These are phyloP conservation scores for Mercenaria mercenaria DNA, from an alignment of 1,140 invertebrate species.

Conservation along the genomic window DNA sequence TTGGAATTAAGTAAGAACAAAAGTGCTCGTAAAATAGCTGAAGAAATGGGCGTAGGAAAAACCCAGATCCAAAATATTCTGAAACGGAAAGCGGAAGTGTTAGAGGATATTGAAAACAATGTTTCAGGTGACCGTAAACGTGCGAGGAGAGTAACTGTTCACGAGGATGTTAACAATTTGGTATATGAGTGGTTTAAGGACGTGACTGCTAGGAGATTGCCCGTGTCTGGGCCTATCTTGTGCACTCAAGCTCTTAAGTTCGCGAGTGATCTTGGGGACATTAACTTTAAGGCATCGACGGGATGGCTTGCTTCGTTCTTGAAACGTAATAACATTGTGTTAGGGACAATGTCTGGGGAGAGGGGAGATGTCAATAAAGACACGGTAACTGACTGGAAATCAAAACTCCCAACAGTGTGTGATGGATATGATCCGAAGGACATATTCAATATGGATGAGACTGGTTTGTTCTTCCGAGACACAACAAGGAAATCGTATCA, in stretches of 20 bases:
- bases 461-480: slow-evolving; percentile 58
- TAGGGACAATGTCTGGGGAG: slow-evolving; percentile 59
- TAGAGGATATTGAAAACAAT: slow-evolving; percentile 53
- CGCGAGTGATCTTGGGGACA: slow-evolving; percentile 45
- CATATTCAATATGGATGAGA: slow-evolving; percentile 74
- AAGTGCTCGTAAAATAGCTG: slow-evolving; percentile 49
- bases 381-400: slow-evolving; percentile 51
- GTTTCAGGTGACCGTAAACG: slow-evolving; percentile 13
- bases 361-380: slow-evolving; percentile 50
- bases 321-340: slow-evolving; percentile 62
- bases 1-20: background rate
- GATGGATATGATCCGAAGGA: slow-evolving; percentile 63
- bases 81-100: slow-evolving; percentile 37
- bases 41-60: slow-evolving; percentile 42
- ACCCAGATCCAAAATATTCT: slow-evolving; percentile 57
- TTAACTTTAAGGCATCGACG: slow-evolving; percentile 74
- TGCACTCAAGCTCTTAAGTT: slow-evolving; percentile 52
- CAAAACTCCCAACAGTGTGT: slow-evolving; percentile 34
- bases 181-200: slow-evolving; percentile 26
- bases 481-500: background rate
- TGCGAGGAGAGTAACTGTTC: background rate
- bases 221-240: slow-evolving; percentile 47
- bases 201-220: slow-evolving; percentile 2
- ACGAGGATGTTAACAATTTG: slow-evolving; percentile 20
- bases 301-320: slow-evolving; percentile 66